These are phyloP conservation scores for Anabas testudineus DNA, from an alignment of 2,797 vertebrate genomes.

Conservation along the genomic window DNA sequence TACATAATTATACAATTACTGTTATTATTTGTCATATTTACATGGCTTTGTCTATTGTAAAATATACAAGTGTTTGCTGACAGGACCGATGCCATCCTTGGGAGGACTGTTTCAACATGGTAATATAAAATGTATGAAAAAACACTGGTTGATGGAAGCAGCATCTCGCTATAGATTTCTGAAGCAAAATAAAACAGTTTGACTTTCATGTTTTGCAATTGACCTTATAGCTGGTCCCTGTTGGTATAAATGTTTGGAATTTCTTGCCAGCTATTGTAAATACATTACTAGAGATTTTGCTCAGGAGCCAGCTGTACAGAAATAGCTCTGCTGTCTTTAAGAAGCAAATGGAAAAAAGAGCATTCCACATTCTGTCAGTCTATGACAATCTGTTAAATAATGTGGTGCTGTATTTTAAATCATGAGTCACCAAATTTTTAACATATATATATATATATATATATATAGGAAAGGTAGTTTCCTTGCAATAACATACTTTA, in stretches of 20 bases:
- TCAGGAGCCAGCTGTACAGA: slow-evolving; percentile 31
- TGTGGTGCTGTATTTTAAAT: slow-evolving; percentile 15
- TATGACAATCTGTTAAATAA: slow-evolving; percentile 19
- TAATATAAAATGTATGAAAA: too few relatives aligned
- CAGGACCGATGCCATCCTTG: too few relatives aligned
- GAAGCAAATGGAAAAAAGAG: slow-evolving; percentile 39
- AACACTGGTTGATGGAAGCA: too few relatives aligned
- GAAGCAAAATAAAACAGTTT: slow-evolving; percentile 38
- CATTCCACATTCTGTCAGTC: slow-evolving; percentile 4
- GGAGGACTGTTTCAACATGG: too few relatives aligned
- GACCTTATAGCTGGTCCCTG: slow-evolving; percentile 38
- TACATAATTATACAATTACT: too few relatives aligned
- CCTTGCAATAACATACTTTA: neutral
- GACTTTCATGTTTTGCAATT: slow-evolving; percentile 46
- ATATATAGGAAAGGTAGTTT: slow-evolving; percentile 48
- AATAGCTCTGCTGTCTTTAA: slow-evolving; percentile 30
- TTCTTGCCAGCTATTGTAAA: slow-evolving; percentile 53
- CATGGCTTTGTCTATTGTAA: too few relatives aligned
- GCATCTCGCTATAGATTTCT: slow-evolving; percentile 7
- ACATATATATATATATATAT: too few relatives aligned
- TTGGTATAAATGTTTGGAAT: slow-evolving; percentile 40
- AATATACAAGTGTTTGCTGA: too few relatives aligned
- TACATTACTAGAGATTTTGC: slow-evolving; percentile 52
- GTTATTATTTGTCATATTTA: too few relatives aligned
- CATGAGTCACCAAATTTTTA: slow-evolving; percentile 29